These are phyloP conservation scores for Oscheius sp. DNA, from an alignment of 2,888 invertebrate genomes.

Conservation along the genomic window DNA sequence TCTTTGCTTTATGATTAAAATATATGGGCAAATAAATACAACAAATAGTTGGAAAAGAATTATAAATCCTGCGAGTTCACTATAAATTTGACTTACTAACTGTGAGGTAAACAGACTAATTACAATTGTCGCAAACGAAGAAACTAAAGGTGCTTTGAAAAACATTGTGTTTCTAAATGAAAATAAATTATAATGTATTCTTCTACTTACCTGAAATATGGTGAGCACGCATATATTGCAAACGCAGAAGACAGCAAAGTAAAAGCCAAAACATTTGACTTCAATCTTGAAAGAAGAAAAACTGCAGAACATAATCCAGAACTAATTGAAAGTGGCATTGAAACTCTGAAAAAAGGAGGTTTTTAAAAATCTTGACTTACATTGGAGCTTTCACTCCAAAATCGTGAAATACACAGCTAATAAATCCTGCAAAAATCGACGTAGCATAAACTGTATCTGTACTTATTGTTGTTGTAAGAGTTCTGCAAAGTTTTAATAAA, in stretches of 20 bases:
- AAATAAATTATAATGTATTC: not conserved
- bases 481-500: constrained; percentile 76
- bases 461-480: constrained; percentile 92
- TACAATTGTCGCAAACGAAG: constrained; percentile 48
- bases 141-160: constrained; percentile 56
- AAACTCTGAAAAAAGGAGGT: constrained; percentile 77
- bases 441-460: constrained; percentile 96
- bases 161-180: constrained; percentile 38
- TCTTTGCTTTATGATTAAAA: constrained; percentile 72
- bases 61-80: constrained; percentile 39
- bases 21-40: constrained; percentile 72
- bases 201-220: constrained; percentile 36
- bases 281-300: constrained; percentile 89
- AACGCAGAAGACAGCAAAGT: constrained; percentile 88
- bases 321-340: constrained; percentile 89
- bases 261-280: constrained; percentile 86
- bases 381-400: constrained; percentile 85
- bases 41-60: constrained; percentile 68
- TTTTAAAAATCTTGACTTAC: constrained; percentile 65
- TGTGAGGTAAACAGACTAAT: constrained; percentile 59
- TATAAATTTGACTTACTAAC: constrained; percentile 33
- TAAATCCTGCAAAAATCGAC: constrained; percentile 84
- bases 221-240: constrained; percentile 72
- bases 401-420: constrained; percentile 90
- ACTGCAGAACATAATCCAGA: constrained; percentile 93